phyloP scores from a whole-genome alignment of 2,888 invertebrate species.

The Archaeoteleia sp. region DNA sequence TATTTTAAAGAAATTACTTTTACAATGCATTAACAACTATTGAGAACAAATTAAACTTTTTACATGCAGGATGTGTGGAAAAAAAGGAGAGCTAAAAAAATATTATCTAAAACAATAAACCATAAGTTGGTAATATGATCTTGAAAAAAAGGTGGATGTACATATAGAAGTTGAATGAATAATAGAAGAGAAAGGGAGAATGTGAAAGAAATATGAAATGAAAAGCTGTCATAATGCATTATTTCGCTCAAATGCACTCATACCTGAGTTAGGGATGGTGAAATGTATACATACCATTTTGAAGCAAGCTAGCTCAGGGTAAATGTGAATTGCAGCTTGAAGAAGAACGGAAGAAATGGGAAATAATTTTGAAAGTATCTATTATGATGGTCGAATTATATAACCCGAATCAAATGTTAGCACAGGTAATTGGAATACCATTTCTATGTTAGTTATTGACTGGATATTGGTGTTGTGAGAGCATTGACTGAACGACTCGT shows the following conservation, averaged over 20 bases:
- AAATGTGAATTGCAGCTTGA: slow-evolving; percentile 1
- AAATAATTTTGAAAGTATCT: no score
- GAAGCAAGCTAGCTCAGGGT: slow-evolving; percentile 33
- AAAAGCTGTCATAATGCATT: slow-evolving; percentile 74
- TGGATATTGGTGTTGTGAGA: slow-evolving; percentile 59
- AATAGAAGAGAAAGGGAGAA: slow-evolving; percentile 45
- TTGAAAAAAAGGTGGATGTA: slow-evolving; percentile 32
- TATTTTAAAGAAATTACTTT: no score
- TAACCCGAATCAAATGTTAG: no score
- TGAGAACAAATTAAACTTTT: no score
- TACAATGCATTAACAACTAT: slow-evolving; percentile 25
- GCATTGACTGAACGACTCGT: slow-evolving; percentile 65
- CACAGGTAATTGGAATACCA: no score
- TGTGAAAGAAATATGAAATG: slow-evolving; percentile 67
- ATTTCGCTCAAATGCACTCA: slow-evolving; percentile 65
- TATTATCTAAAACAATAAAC: slow-evolving; percentile 43
- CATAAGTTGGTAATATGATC: slow-evolving; percentile 41
- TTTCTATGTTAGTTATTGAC: slow-evolving; percentile 21
- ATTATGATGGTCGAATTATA: no score
- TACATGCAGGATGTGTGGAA: no score
- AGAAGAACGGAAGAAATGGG: slow-evolving; percentile 1
- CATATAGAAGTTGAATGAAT: slow-evolving; percentile 28
- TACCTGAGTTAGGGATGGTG: slow-evolving; percentile 65
- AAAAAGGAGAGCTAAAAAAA: no score
- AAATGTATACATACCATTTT: slow-evolving; percentile 70